Conservation (phyloP, 2,113 vertebrate species). For the Nothobranchius kuhntae region DNA sequence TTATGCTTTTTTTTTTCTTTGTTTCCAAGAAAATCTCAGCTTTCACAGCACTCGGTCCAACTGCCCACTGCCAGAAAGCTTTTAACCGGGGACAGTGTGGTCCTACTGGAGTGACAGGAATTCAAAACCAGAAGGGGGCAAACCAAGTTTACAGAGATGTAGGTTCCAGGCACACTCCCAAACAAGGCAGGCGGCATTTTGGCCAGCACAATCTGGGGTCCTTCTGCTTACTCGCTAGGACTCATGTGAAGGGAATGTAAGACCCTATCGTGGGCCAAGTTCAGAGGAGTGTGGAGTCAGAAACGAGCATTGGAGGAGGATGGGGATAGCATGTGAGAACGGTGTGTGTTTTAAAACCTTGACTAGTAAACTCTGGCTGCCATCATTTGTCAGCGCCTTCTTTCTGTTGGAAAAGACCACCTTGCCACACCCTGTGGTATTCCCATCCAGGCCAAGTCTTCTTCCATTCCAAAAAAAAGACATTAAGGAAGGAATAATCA, state of each 20-base stretch:
- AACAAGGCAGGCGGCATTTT: constrained; percentile 54
- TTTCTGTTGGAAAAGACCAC: constrained; percentile 63
- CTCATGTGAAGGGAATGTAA: constrained; percentile 74
- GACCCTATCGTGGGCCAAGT: constrained; percentile 58
- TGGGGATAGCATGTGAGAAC: constrained; percentile 39
- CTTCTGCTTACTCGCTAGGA: constrained; percentile 70
- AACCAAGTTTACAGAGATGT: constrained; percentile 71
- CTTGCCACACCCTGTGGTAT: constrained; percentile 59
- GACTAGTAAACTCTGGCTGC: constrained; percentile 73
- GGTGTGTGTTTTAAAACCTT: constrained; percentile 54
- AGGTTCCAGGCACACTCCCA: constrained; percentile 67
- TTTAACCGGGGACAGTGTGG: constrained; percentile 69
- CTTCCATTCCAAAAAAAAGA: constrained; percentile 63
- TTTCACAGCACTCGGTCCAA: constrained; percentile 50
- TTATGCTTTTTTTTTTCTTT: constrained; percentile 55
- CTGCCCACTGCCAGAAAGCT: constrained; percentile 61
- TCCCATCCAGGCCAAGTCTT: constrained; percentile 58
- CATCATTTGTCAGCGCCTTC: constrained; percentile 72
- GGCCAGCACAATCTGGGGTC: constrained; percentile 74
- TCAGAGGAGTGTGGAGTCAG: constrained; percentile 56
- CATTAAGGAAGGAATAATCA: constrained; percentile 75
- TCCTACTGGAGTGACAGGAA: constrained; percentile 66
- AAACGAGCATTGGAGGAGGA: constrained; percentile 57
- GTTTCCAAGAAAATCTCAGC: constrained; percentile 51
- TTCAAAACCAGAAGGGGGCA: constrained; percentile 71